phyloP scores from a whole-genome alignment of 2,888 invertebrate species.

The Maniola hyperantus region DNA sequence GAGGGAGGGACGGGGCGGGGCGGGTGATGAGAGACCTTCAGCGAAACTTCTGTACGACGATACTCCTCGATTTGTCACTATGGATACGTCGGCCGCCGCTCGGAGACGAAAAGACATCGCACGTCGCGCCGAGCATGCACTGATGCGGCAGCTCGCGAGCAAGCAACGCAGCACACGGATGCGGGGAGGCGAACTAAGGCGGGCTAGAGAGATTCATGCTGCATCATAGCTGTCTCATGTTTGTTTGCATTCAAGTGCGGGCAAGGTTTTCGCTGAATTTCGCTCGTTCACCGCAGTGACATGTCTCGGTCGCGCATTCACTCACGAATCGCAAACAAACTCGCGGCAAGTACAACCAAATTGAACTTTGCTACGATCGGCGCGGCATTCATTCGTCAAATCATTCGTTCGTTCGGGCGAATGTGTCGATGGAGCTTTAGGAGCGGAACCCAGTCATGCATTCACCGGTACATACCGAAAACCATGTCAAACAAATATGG shows the following conservation, averaged over 20 bases:
- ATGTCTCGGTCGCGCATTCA: constrained; percentile 52
- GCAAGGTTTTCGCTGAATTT: constrained; percentile 75
- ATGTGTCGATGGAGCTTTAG: constrained; percentile 27
- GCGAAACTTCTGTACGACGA: constrained; percentile 62
- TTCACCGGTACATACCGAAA: constrained; percentile 47
- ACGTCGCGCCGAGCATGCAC: constrained; percentile 74
- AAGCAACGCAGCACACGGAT: constrained; percentile 75
- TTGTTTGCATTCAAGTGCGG: constrained; percentile 49
- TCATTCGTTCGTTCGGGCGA: constrained; percentile 38
- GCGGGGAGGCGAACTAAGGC: constrained; percentile 38
- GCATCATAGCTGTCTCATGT: constrained; percentile 51
- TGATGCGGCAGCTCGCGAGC: constrained; percentile 40
- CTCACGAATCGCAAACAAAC: constrained; percentile 68
- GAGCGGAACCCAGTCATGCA: constrained; percentile 47
- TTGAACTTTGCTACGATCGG: constrained; percentile 51
- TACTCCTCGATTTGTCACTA: constrained; percentile 75
- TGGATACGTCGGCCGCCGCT: constrained; percentile 56
- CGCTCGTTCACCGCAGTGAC: constrained; percentile 69
- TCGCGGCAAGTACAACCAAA: constrained; percentile 74
- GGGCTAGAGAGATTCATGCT: constrained; percentile 56
- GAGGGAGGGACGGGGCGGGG: constrained; percentile 46
- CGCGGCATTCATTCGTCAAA: constrained; percentile 37
- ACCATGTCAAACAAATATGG: constrained; percentile 54
- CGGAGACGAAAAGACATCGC: constrained; percentile 78
- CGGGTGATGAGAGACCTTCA: constrained; percentile 80